Evolutionary conservation across 2,888 invertebrate genomes (phyloP), one percentile per base, ranked within the genome.

Genomic region (Lepidocyrtoides sp.): DNA sequence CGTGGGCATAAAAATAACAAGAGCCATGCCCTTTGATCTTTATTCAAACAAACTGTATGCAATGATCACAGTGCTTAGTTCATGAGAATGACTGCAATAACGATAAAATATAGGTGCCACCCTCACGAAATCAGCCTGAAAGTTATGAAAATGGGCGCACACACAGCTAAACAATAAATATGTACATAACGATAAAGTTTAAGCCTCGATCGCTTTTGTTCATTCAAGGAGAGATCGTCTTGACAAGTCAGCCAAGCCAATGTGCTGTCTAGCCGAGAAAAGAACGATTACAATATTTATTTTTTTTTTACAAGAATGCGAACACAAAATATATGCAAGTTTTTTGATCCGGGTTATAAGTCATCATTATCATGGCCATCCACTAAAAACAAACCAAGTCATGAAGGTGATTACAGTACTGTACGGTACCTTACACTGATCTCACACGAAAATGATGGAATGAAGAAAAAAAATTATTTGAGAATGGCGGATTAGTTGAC

Each of bases 331-430:
- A 60, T 60, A 17, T 69, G 26, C 12, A 14, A 10, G 10, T 8
- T 32, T 51, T 63, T 63, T 83, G 66, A 83, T 83, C 83, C 83
- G 83, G 83, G 83, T 83, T 83, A 83, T 66, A 83, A 66, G 83
- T 83, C 83, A 83, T 83, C 69, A 81, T 81, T 36, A 82, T 82
- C 82, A 60, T 60, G 82, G 48, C 41, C 69, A 41, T 41, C 8
- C 41, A 36, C 69, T 69, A 20, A 20, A 20, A 69, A 20, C 69
- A 20, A n/a, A n/a, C n/a, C n/a, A 69, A 69, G 41, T 77, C 77
- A 51, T n/a, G 54, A 75, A 12, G n/a, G n/a, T n/a, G n/a, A n/a
- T 72, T 72, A 7, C 23, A 8, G 10, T 44, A 20, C 66, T 20
- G 54, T 36, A 54, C 54, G 79, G 57, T 57, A 81, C 26, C 14